Base-by-base conservation (phyloP, 2,797 vertebrate genomes). In the Momotus momota region DNA sequence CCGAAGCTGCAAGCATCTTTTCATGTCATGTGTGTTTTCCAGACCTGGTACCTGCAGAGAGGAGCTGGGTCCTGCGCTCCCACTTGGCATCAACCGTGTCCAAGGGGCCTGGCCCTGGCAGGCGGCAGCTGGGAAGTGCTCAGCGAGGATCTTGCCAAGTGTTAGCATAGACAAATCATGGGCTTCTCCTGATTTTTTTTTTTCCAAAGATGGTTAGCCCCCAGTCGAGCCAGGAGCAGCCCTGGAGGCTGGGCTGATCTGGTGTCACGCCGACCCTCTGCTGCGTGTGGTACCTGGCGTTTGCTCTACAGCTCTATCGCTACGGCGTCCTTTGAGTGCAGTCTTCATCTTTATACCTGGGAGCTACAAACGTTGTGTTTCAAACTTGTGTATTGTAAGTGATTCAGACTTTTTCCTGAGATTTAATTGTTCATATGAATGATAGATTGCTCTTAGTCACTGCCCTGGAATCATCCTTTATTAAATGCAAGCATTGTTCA, bases 251-350 rank as follows among this genome's bases (percentile, higher is more conserved):
- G 49, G 52, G 33, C 51, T n/a, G 14, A 25, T 11, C 7, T 2
- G 9, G 51, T 26, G 29, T 35, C 14, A 1, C 3, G 22, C 27
- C 14, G 73, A 23, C n/a, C 51, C 10, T 4, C 25, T 33, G n/a
- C 51, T 17, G 9, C 3, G 5, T 20, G 57, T 35, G 3, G 0
- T 8, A 2, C n/a, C 2, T 11, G 35, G 17, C 22, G 46, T 23
- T 66, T 23, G 10, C 58, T 71, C 62, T 29, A 4, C 18, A 20
- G 27, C 33, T 43, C 14, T 12, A 3, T 4, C 33, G 31, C 66
- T 58, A 51, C 1, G 0, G 7, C 12, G 7, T 1, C 0, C 52
- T 13, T 31, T 3, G 19, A 7, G 17, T 14, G 45, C 38, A 31
- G 33, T 33, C 67, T 26, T 11, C n/a, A 6, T 35, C 15, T 52